Evolutionary conservation across 2,113 vertebrate species (phyloP), one percentile per base, ranked within the genome.

Genomic region (Geothlypis trichas): DNA sequence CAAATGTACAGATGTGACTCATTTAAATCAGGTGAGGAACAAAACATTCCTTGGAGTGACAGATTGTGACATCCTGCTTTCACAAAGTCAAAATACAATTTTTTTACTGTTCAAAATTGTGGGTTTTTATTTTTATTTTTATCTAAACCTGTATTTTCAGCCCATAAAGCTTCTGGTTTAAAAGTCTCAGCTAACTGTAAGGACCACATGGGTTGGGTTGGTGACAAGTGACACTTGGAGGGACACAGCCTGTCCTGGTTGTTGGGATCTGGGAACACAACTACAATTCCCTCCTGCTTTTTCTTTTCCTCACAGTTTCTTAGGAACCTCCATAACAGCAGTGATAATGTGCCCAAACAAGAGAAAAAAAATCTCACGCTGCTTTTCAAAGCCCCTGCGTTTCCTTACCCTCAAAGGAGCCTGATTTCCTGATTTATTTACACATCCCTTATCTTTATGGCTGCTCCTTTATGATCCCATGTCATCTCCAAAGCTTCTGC

Each of bases 401-500:
- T 55, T 54, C 75, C 91, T 68, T 23, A 24, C 37, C 5, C 76
- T 67, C 57, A 87, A 89, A 90, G 62, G 74, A 89, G 49, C 37
- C 35, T 78, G 92, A 68, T 16, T 22, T 20, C 13, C 92, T 67
- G 67, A 42, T 77, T 93, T 91, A 94, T 96, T 95, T 97, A 88
- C 93, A 69, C 79, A 39, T 39, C 67, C 46, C 54, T 97, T 97
- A 97, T 92, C 57, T 30, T 91, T 90, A 87, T n/a, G 65, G 59
- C 41, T 49, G 14, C 82, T 95, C 83, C 88, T 97, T 81, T 92
- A 76, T 82, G 83, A 58, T 72, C n/a, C 92, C 89, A 37, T 94
- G 78, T 89, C 91, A 94, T 62, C 95, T 95, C 93, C 76, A 95
- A 96, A 92, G 78, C 81, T 95, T 41, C 6, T 63, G 57, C 10